phyloP scores from a whole-genome alignment of 1,140 invertebrate species.

The Drosophila parvula region DNA sequence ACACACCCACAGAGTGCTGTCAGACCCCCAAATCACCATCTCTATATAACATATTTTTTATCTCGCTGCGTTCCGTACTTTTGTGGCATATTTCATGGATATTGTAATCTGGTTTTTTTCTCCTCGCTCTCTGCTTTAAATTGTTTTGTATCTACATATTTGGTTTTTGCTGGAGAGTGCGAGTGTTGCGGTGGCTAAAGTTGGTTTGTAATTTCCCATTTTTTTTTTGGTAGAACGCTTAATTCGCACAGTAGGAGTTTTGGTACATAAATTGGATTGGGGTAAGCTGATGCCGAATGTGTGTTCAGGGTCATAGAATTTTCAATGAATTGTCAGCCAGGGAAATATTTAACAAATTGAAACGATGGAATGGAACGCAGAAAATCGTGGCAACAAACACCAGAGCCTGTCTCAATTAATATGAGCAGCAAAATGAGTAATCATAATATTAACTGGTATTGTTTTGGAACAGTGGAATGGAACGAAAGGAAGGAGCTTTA shows the following conservation, averaged over 20 bases:
- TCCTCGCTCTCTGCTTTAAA: constrained; percentile 26
- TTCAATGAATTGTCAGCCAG: not conserved
- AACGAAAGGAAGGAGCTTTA: too few species aligned
- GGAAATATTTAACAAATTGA: not conserved
- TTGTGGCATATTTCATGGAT: constrained; percentile 79
- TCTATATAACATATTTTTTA: constrained; percentile 68
- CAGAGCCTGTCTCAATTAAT: too few species aligned
- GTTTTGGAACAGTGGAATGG: not conserved
- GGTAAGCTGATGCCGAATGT: constrained; percentile 1
- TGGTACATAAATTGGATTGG: constrained; percentile 8
- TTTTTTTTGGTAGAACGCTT: constrained; percentile 26
- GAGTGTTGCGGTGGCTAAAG: constrained; percentile 13
- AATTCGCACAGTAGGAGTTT: constrained; percentile 29
- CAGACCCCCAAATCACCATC: constrained; percentile 59
- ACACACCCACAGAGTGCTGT: constrained; percentile 18
- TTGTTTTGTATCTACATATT: not conserved
- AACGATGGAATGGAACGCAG: not conserved
- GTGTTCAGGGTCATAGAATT: constrained; percentile 36
- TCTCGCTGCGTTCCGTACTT: constrained; percentile 41
- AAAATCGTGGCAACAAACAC: too few species aligned
- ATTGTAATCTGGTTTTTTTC: constrained; percentile 69
- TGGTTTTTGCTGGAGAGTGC: not conserved
- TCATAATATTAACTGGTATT: not conserved
- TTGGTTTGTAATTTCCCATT: constrained; percentile 59
- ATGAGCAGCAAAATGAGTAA: too few species aligned